Conservation (phyloP, 1,140 invertebrate genomes). For the Lineus longissimus region DNA sequence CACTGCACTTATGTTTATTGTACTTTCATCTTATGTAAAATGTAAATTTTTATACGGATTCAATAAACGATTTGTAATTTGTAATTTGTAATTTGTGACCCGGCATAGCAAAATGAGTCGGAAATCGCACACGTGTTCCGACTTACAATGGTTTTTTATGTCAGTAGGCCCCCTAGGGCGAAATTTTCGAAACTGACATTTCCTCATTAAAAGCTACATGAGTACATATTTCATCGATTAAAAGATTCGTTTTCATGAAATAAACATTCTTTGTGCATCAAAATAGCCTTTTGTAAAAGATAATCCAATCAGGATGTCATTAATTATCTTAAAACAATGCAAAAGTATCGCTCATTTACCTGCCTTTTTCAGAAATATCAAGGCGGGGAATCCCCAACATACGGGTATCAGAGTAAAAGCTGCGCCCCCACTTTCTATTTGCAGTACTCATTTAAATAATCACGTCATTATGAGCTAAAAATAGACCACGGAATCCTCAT, state of each 20-base stretch:
- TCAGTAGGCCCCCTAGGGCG: background rate
- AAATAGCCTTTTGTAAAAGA: background rate
- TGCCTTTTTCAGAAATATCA: background rate
- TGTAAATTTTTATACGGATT: too few relatives aligned
- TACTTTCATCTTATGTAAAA: too few relatives aligned
- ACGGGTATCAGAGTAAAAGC: background rate
- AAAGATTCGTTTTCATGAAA: too few relatives aligned
- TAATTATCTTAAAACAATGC: background rate
- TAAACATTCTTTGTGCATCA: background rate
- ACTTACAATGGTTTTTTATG: conserved; percentile 3
- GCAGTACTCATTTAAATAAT: too few relatives aligned
- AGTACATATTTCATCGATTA: background rate
- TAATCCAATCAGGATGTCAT: background rate
- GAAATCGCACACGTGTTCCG: conserved; percentile 14
- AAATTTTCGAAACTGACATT: background rate
- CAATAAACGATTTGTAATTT: too few relatives aligned
- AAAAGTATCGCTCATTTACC: background rate
- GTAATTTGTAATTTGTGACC: too few relatives aligned
- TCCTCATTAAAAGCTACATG: background rate
- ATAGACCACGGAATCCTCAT: background rate
- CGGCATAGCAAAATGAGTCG: conserved; percentile 4
- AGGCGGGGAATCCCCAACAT: background rate
- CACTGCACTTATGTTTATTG: too few relatives aligned
- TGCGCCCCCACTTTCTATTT: background rate
- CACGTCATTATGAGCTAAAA: conserved; percentile 3